phyloP scores from a whole-genome alignment of 2,888 invertebrate genomes.

The Chalcosyrphus nemorum region DNA sequence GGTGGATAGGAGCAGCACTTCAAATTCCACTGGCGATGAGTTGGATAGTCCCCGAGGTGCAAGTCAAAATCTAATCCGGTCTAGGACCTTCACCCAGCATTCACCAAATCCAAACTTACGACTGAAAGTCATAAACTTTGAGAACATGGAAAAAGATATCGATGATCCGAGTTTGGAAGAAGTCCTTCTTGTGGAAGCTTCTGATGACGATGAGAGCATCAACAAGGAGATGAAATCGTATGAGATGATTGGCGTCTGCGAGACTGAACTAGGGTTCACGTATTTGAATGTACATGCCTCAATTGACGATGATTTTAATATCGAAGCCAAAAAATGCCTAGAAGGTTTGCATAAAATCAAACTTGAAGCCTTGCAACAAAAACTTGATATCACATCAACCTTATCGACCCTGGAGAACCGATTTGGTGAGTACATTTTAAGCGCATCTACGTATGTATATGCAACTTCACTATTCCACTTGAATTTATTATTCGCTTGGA shows the following conservation, averaged over 20 bases:
- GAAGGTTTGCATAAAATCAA: slow-evolving; percentile 86
- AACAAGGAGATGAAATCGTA: slow-evolving; percentile 50
- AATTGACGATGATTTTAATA: slow-evolving; percentile 85
- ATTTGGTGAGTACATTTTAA: slow-evolving; percentile 78
- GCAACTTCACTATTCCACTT: too few relatives aligned
- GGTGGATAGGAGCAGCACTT: background rate
- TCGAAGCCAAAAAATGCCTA: slow-evolving; percentile 86
- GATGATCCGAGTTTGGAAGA: slow-evolving; percentile 88
- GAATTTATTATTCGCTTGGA: too few relatives aligned
- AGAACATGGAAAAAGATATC: slow-evolving; percentile 83
- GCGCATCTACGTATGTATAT: too few relatives aligned
- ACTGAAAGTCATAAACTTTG: slow-evolving; percentile 81
- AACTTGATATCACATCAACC: slow-evolving; percentile 84
- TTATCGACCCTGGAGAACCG: slow-evolving; percentile 80
- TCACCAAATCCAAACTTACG: slow-evolving; percentile 84
- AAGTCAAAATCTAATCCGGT: slow-evolving; percentile 82
- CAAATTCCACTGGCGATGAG: slow-evolving; percentile 39
- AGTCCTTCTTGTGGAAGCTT: slow-evolving; percentile 84
- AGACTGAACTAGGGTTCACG: slow-evolving; percentile 77
- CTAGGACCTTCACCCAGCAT: slow-evolving; percentile 87
- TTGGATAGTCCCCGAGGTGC: slow-evolving; percentile 61
- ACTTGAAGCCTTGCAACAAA: slow-evolving; percentile 85
- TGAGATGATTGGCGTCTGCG: slow-evolving; percentile 50
- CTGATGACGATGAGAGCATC: slow-evolving; percentile 65
- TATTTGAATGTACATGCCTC: slow-evolving; percentile 77